Base-by-base conservation (phyloP, 1,140 invertebrate genomes). In the Panagrolaimus sp. region DNA sequence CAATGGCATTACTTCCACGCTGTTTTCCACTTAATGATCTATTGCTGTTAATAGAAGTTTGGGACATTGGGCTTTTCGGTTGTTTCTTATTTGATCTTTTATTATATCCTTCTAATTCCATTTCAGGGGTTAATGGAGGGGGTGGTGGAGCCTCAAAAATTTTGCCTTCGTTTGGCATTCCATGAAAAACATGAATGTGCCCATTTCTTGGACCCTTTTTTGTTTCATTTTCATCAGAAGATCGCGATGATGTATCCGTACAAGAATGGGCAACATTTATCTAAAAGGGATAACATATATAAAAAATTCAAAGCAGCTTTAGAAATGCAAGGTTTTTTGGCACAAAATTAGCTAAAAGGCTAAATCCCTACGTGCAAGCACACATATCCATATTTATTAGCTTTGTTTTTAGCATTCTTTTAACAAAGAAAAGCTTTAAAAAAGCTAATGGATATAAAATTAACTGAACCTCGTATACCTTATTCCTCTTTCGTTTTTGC, bases 111-210 rank as follows among this genome's bases (percentile, higher is more conserved):
- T 57, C 51, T 11, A 57, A 5, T 11, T 57, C n/a, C 20, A 57
- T 27, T 57, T 57, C 51, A 14, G 51, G 51, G 9, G 51, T 25
- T 16, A 57, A 25, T 5, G 20, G 51, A 9, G 27, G 14, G 14
- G 51, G 51, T 23, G 51, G 51, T 1, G 51, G 51, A 11, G 51
- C 51, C 8, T 57, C 51, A 20, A 57, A 57, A 11, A 27, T 27
- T 8, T 57, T 57, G 4, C 20, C 51, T 20, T 57, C 20, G 20
- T 57, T 27, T 27, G 51, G 51, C 13, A 57, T 14, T 25, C 51
- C 51, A 27, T 57, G 51, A 57, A 57, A 57, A 13, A 57, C 51
- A 27, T 57, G 51, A 20, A 57, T n/a, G 31, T 38, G 31, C 31
- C 31, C 51, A 57, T n/a, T 9, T 57, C 27, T 23, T 57, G n/a